phyloP scores from a whole-genome alignment of 2,113 vertebrate species.

The Sinocyclocheilus anophthalmus region DNA sequence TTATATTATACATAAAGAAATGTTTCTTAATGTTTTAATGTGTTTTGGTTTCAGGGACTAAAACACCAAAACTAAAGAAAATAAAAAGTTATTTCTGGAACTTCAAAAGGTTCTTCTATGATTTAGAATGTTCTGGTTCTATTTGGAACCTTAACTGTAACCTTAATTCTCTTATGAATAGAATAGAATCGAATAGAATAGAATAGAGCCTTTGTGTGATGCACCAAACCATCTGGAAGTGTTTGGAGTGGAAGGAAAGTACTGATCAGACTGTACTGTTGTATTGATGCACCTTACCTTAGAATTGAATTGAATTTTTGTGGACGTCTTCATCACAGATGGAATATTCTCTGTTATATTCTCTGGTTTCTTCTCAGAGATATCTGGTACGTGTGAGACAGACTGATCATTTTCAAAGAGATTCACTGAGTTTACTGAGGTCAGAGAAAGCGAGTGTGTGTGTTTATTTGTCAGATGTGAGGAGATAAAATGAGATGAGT shows the following conservation, averaged over 20 bases:
- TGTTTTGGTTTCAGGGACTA: neutral
- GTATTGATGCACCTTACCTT: neutral
- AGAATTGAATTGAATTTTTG: neutral
- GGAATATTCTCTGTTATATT: neutral
- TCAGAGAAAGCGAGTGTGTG: neutral
- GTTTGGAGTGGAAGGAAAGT: neutral
- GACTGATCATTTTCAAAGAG: neutral
- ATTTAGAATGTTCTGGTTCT: neutral
- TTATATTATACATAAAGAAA: too few species aligned
- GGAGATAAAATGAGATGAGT: neutral
- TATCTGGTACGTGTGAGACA: neutral
- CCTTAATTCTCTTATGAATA: neutral
- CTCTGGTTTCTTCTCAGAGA: neutral
- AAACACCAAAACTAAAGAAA: neutral
- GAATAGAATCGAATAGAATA: neutral
- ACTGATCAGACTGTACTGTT: neutral
- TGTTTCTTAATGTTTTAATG: neutral
- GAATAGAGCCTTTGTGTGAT: neutral
- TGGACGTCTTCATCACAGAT: neutral
- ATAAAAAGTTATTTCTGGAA: neutral
- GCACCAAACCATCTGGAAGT: neutral
- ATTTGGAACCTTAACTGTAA: neutral
- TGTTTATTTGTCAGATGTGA: neutral
- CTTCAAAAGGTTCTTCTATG: neutral
- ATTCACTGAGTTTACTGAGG: conserved; percentile 4